Base-by-base conservation (phyloP, 2,888 invertebrate genomes). In the Apomyelois bistriatella region DNA sequence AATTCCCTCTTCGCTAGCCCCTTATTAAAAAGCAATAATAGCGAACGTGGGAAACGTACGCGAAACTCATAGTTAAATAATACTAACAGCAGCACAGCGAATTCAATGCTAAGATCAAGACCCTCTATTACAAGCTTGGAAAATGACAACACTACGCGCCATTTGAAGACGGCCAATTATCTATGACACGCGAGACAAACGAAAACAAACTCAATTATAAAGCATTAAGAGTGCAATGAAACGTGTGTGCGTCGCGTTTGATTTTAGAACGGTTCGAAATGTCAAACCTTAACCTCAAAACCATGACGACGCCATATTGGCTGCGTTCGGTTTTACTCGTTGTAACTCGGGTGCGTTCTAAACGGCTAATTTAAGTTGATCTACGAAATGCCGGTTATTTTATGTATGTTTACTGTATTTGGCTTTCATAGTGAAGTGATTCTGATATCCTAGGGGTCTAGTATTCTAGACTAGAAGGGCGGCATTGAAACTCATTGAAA, bases 201-300 rank as follows among this genome's bases (percentile, higher is more conserved):
- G 30, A 82, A 73, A 68, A 69, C 62, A 63, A 64, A 74, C 79
- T 61, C 64, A 78, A 77, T 63, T n/a, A n/a, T 52, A 4, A 43
- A 1, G 36, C 0, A 16, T 58, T 71, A 76, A 53, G 59, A 62
- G 53, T 57, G 55, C 63, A 65, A 56, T 60, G 60, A 56, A 55
- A 13, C 43, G 46, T 30, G 40, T 56, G 55, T 41, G 38, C 59
- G 61, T 66, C 61, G 57, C 62, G 58, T 71, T 74, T 68, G 66
- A 58, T 70, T 72, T 82, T 79, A 79, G 77, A 80, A 79, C 75
- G 79, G 74, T 73, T 78, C 74, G 76, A 87, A 88, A 89, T 87
- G 85, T 84, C 85, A 88, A 88, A 87, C 89, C 89, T 89, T 89
- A 86, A 90, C 89, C 89, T 90, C 86, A 86, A 89, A 89, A 88